Evolutionary conservation across 1,140 invertebrate genomes (phyloP).

Genomic region (Sarcophaga bullata): DNA sequence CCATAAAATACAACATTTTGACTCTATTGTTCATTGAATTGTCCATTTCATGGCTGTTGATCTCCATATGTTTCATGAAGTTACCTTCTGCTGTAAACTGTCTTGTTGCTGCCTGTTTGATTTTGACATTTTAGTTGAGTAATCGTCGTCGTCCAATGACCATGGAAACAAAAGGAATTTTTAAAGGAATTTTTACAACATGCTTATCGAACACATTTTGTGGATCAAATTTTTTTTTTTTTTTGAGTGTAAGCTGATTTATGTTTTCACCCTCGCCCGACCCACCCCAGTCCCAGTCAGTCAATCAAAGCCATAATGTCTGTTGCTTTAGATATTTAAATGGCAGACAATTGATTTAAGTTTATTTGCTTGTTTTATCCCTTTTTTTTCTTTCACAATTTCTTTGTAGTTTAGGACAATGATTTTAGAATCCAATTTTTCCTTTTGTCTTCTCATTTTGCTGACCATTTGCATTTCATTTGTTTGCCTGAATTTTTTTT

Average conservation of each 20-base stretch:
- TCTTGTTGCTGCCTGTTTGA: neutral
- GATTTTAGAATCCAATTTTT: neutral
- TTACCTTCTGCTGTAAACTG: too few species aligned
- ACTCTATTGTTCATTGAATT: neutral
- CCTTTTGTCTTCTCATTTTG: neutral
- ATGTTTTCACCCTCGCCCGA: neutral
- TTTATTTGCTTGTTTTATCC: neutral
- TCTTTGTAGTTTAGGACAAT: neutral
- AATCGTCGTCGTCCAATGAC: neutral
- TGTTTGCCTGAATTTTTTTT: too few species aligned
- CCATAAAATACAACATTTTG: slow-evolving; percentile 9
- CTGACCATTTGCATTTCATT: slow-evolving; percentile 11
- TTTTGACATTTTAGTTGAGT: neutral
- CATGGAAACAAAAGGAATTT: neutral
- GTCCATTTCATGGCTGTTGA: too few species aligned
- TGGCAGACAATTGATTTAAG: slow-evolving; percentile 24
- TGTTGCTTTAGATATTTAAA: neutral
- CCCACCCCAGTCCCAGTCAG: neutral
- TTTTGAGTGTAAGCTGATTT: neutral
- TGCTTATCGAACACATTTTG: neutral
- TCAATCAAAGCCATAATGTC: neutral
- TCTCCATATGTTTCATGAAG: too few species aligned
- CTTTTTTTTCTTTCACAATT: neutral
- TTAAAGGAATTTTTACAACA: neutral
- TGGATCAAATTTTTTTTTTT: neutral